phyloP scores from a whole-genome alignment of 2,888 invertebrate genomes.

The Calliopum simillimum region DNA sequence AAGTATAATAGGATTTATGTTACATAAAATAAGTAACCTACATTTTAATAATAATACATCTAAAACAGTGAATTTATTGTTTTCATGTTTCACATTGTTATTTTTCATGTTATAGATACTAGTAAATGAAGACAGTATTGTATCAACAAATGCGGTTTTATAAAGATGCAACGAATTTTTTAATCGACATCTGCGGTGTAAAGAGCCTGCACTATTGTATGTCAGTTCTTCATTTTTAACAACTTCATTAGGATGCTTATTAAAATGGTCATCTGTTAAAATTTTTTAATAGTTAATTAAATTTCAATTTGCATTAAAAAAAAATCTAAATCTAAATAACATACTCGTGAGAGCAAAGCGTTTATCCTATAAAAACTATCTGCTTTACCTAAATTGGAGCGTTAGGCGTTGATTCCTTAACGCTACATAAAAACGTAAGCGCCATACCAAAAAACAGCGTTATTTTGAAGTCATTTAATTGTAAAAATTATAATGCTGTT shows the following conservation, averaged over 20 bases:
- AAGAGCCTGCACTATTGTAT: slow-evolving; percentile 71
- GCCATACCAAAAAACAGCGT: no score
- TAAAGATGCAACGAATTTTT: slow-evolving; percentile 1
- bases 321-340: no score
- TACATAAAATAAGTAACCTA: slow-evolving; percentile 14
- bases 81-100: neutral
- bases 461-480: no score
- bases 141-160: slow-evolving; percentile 16
- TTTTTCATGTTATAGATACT: slow-evolving; percentile 13
- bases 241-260: slow-evolving; percentile 91
- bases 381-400: no score
- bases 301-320: slow-evolving; percentile 16
- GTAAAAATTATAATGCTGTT: no score
- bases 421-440: no score
- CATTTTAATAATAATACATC: slow-evolving; percentile 17
- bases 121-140: slow-evolving; percentile 2
- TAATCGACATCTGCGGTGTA: slow-evolving; percentile 25
- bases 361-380: no score
- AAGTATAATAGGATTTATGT: slow-evolving; percentile 28
- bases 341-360: no score
- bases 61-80: slow-evolving; percentile 13
- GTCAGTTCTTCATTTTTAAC: slow-evolving; percentile 93
- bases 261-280: slow-evolving; percentile 77
- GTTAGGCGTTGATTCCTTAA: no score
- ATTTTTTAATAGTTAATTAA: slow-evolving; percentile 43